Evolutionary conservation across 37 sponge, comb jelly and placozoan genomes (phyloP), one percentile per base, ranked within the genome.

Genomic region (Amphimedon queenslandica): DNA sequence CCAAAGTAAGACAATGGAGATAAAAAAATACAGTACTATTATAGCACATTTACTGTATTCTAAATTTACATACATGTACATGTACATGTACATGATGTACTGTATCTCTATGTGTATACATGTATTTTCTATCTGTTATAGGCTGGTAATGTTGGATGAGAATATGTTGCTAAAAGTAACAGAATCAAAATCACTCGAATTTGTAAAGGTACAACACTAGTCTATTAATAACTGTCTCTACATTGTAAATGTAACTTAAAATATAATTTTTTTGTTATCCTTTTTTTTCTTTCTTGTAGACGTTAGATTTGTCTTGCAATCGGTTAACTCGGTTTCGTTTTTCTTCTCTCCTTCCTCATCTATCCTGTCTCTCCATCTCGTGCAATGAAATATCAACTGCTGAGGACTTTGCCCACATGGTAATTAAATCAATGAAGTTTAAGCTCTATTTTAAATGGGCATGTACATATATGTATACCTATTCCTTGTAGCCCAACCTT

Each of bases 361-460:
- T 93, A 0, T 72, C 67, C 42, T 72, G 41, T 1, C 77, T 93
- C 34, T 33, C 73, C 1, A 78, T 93, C 56, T 70, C 75, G 58
- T 72, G 63, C 43, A 93, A 93, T 63, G 82, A 93, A 67, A 41
- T 93, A 20, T 32, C 36, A 0, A 64, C 34, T 20, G 66, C 78
- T 2, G 89, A 88, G 43, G 93, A 84, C 33, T 64, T 93, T 37
- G 42, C 51, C 0, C 55, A 84, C 55, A 25, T 93, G 86, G 93
- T 89, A 73, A 2, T 63, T 70, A 24, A 23, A 23, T 21, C 18
- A 18, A 70, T 43, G n/a, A 63, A 56, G 61, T n/a, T 56, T 21
- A n/a, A 18, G 18, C 13, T 24, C 51, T 67, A 27, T 33, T n/a
- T 23, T n/a, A 66, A 8, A 53, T 24, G 58, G 8, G n/a, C 33